Percentiles rank a stretch among this genome's conserved stretches.
Conservation (phyloP, 2,888 invertebrate species). For the Hipparchia sbordonii region DNA sequence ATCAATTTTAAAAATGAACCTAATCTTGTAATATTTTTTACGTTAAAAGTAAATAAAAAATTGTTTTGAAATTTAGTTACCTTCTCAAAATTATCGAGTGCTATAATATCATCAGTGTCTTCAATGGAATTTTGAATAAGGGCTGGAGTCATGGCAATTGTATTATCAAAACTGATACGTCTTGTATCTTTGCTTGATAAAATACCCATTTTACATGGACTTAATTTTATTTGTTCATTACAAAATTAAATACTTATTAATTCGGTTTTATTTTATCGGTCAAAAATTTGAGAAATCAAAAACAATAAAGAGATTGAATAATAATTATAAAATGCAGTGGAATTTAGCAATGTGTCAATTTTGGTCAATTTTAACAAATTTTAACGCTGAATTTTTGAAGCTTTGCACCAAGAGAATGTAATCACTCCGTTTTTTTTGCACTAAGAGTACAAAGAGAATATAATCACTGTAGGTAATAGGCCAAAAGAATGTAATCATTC, state of each 20-base stretch:
- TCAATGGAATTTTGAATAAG: conserved; percentile 61
- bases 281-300: neutral
- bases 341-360: neutral
- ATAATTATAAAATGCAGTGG: no score
- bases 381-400: no score
- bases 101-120: conserved; percentile 51
- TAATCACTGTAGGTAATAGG: no score
- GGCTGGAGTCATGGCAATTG: conserved; percentile 57
- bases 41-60: no score
- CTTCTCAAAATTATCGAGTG: conserved; percentile 52
- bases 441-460: no score
- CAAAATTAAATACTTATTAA: neutral
- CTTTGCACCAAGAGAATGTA: no score
- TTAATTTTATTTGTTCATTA: neutral
- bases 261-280: no score
- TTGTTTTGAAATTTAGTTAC: conserved; percentile 42
- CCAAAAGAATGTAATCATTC: no score
- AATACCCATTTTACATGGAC: conserved; percentile 58
- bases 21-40: no score
- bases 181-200: conserved; percentile 64
- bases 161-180: conserved; percentile 73
- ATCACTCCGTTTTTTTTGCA: no score
- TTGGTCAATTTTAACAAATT: neutral
- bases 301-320: neutral
- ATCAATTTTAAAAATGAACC: no score